These are phyloP conservation scores for Zaprionus africanus DNA, from an alignment of 1,140 invertebrate genomes.

Conservation along the genomic window DNA sequence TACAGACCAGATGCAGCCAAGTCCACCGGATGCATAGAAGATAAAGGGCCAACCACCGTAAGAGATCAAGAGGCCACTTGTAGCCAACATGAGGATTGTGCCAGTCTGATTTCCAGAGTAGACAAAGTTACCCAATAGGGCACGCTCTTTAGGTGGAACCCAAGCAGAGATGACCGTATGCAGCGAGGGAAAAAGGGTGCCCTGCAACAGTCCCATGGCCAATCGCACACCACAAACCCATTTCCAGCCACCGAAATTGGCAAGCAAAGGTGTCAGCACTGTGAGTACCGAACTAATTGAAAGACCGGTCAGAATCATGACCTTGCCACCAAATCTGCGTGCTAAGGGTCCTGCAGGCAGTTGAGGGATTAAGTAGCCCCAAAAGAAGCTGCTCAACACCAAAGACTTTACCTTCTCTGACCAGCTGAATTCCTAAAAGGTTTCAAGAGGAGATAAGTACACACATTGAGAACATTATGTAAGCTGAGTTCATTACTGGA, in stretches of 20 bases:
- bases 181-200: slow-evolving; percentile 90
- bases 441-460: neutral
- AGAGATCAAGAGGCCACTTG: slow-evolving; percentile 87
- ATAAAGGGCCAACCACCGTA: slow-evolving; percentile 89
- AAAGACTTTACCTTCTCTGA: slow-evolving; percentile 54
- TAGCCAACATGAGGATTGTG: slow-evolving; percentile 88
- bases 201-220: slow-evolving; percentile 90
- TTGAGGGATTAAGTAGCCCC: slow-evolving; percentile 85
- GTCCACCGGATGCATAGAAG: slow-evolving; percentile 90
- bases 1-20: slow-evolving; percentile 87
- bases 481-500: slow-evolving; percentile 44
- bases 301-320: slow-evolving; percentile 15
- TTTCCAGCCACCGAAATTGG: slow-evolving; percentile 85
- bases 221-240: slow-evolving; percentile 87
- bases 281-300: slow-evolving; percentile 80
- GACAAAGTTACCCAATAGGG: slow-evolving; percentile 85
- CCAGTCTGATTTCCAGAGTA: slow-evolving; percentile 89
- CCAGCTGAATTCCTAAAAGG: slow-evolving; percentile 38
- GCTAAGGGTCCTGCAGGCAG: slow-evolving; percentile 89
- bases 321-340: slow-evolving; percentile 87
- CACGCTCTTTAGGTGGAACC: slow-evolving; percentile 87
- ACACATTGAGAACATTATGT: neutral
- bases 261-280: slow-evolving; percentile 80
- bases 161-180: slow-evolving; percentile 92
- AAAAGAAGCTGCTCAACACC: slow-evolving; percentile 88